A percentile compares a stretch with the other conserved stretches of the same genome.
phyloP scores from a whole-genome alignment of 2,113 vertebrate genomes.

The Caretta caretta region DNA sequence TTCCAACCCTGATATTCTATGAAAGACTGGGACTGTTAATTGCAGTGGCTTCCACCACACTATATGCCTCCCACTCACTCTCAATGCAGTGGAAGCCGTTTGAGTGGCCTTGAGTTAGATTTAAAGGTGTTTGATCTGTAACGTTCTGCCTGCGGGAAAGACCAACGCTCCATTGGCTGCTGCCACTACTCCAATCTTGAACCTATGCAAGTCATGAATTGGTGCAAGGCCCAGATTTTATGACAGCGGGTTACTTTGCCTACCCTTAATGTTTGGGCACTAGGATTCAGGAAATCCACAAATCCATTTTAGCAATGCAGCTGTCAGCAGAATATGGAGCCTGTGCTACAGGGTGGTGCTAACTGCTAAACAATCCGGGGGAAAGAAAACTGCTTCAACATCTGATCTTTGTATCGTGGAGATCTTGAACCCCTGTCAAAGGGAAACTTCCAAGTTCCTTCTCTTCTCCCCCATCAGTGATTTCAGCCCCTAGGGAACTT shows the following conservation, averaged over 20 bases:
- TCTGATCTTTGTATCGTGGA: accelerated
- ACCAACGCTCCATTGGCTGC: background rate
- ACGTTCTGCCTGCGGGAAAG: background rate
- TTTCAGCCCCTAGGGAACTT: background rate
- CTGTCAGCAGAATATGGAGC: no score
- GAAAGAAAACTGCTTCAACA: background rate
- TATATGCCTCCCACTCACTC: no score
- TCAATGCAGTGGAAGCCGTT: background rate
- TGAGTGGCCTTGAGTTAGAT: background rate
- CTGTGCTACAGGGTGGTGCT: no score
- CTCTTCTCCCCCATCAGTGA: background rate
- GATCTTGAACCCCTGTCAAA: background rate
- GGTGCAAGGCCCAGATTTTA: background rate
- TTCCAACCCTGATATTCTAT: no score
- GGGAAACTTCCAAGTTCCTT: background rate
- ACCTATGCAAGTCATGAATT: no score
- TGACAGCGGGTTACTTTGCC: background rate
- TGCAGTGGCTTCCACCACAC: background rate
- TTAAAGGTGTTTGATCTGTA: background rate
- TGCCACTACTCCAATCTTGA: background rate
- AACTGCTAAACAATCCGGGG: no score
- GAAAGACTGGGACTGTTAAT: background rate
- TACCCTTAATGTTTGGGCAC: background rate
- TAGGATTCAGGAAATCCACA: background rate
- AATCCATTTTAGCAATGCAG: background rate